Evolutionary conservation across 2,888 invertebrate species (phyloP).

Genomic region (Calliphora vomitoria): DNA sequence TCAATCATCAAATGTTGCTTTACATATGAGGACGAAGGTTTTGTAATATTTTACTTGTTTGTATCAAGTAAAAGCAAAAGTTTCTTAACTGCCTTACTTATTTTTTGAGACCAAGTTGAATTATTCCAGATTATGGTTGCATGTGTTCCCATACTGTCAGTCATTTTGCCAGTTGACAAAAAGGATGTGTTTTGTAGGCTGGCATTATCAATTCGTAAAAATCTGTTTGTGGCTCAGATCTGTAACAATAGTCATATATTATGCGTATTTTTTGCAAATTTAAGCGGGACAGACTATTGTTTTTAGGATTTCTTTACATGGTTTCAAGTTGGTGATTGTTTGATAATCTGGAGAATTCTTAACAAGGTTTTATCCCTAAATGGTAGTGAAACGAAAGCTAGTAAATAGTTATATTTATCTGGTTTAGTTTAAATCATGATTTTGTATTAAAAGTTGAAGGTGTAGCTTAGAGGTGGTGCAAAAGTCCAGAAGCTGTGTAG

Average conservation of each 20-base stretch:
- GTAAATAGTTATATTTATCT: background rate
- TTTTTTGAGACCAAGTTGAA: background rate
- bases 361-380: conserved; percentile 3
- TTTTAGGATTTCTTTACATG: background rate
- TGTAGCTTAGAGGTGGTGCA: background rate
- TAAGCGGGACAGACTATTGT: conserved; percentile 14
- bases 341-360: conserved; percentile 7
- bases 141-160: conserved; percentile 44
- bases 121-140: background rate
- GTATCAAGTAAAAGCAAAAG: conserved; percentile 37
- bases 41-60: conserved; percentile 7
- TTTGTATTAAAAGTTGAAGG: background rate
- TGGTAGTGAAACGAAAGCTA: conserved; percentile 6
- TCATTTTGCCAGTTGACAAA: conserved; percentile 58
- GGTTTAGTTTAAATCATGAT: background rate
- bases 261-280: conserved; percentile 24
- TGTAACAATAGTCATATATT: conserved; percentile 52
- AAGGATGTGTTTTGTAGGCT: conserved; percentile 17
- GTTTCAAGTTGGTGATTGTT: background rate
- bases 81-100: conserved; percentile 11
- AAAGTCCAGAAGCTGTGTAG: background rate
- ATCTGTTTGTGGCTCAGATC: conserved; percentile 38
- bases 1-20: conserved; percentile 55
- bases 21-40: conserved; percentile 20
- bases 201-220: conserved; percentile 58